Evolutionary conservation across 2,888 invertebrate species (phyloP).

Genomic region (Lypha dubia): DNA sequence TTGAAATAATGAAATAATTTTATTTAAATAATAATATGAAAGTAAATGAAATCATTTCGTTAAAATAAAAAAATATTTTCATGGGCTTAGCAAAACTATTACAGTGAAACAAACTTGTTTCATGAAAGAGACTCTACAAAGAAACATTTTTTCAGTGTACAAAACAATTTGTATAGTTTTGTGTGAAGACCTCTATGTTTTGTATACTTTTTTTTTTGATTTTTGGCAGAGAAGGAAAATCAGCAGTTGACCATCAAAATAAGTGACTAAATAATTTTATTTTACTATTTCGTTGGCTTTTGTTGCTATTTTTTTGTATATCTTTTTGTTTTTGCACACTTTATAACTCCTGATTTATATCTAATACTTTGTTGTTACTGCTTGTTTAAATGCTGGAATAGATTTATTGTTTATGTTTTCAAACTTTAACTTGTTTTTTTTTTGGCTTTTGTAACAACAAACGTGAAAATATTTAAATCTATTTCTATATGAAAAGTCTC

Average conservation of each 20-base stretch:
- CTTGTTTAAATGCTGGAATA: neutral
- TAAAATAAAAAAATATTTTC: too few relatives aligned
- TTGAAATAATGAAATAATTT: too few relatives aligned
- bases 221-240: neutral
- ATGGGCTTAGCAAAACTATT: too few relatives aligned
- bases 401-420: neutral
- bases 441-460: neutral
- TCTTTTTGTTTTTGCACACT: neutral
- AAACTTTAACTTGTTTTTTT: neutral
- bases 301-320: neutral
- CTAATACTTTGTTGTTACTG: neutral
- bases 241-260: conserved; percentile 63
- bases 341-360: conserved; percentile 44
- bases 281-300: conserved; percentile 22
- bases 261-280: conserved; percentile 59
- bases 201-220: conserved; percentile 16
- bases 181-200: neutral
- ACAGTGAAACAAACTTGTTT: too few relatives aligned
- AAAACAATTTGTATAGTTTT: neutral
- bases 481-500: conserved; percentile 5
- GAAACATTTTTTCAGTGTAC: neutral
- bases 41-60: too few relatives aligned
- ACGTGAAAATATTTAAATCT: conserved; percentile 13
- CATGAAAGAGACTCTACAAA: too few relatives aligned
- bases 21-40: too few relatives aligned